Base-by-base conservation (phyloP, 2,888 invertebrate species). In the Drosophila paramelanica region DNA sequence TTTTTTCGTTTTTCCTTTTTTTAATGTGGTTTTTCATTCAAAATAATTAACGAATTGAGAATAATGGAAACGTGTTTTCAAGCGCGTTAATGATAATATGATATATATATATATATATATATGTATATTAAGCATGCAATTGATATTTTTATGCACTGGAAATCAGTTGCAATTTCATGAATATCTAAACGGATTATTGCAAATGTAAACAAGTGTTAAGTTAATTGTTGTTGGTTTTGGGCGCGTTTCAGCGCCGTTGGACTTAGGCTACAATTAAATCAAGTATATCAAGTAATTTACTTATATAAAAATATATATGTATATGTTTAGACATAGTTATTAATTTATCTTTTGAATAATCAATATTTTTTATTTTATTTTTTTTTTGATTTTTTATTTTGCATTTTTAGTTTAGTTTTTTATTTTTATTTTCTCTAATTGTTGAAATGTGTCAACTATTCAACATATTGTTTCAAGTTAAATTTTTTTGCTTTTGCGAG, bases 241-340 rank as follows among this genome's bases (percentile, higher is more conserved):
- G 66, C 53, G 56, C 45, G 25, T 51, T 67, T 62, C 36, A 45
- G 46, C 68, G 78, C 67, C 67, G 25, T 52, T 58, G 55, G 64
- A 75, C 80, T 82, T 66, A 73, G 47, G 64, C 80, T 83, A 77
- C 55, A 66, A 33, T 66, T 86, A 77, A 73, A 80, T 67, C 60
- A 66, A 70, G 52, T 81, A 78, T 79, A 73, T 67, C 53, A 72
- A 74, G 64, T 86, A 73, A 75, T 79, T 75, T 64, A 59, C 78
- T 87, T 87, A 87, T 84, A 82, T 61, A 87, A 84, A 81, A 81
- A 87, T 81, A 83, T 75, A 79, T 73, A 71, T 66, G 49, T 69
- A 49, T 67, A 33, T 67, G 50, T 45, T 39, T 46, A 55, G 42
- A 42, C 36, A 41, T 55, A 65, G 52, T 46, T 46, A 52, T 64